Conservation (phyloP, 2,113 vertebrate genomes). For the Gallinago undulata region DNA sequence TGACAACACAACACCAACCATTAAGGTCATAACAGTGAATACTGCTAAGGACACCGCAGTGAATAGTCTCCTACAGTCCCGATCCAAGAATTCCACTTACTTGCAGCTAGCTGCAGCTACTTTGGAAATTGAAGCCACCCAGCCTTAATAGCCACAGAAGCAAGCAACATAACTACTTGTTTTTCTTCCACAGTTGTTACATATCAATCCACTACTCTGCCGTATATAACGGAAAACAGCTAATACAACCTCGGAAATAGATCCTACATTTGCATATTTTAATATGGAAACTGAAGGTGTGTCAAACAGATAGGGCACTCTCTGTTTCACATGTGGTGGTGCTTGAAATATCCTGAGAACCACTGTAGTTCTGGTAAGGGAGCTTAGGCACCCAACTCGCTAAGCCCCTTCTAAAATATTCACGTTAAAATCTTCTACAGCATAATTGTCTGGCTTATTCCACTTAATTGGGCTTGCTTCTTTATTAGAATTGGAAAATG, state of each 20-base stretch:
- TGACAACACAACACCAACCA: neutral
- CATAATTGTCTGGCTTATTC: neutral
- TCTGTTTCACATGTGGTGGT: neutral
- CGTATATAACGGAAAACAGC: neutral
- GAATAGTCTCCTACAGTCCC: neutral
- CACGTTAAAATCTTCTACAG: neutral
- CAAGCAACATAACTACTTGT: neutral
- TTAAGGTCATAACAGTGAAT: neutral
- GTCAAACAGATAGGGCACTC: accelerated
- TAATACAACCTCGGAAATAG: neutral
- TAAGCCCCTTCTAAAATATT: neutral
- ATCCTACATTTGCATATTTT: neutral
- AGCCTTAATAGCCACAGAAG: neutral
- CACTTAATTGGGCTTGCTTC: neutral
- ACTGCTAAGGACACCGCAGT: neutral
- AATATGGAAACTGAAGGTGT: neutral
- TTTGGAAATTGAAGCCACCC: neutral
- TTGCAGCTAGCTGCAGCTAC: neutral
- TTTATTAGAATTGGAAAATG: slow-evolving; percentile 12
- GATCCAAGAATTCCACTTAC: neutral
- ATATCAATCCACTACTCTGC: neutral
- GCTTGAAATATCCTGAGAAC: neutral
- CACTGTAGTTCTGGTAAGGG: neutral
- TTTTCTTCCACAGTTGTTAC: neutral
- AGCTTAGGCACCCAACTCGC: neutral